Evolutionary conservation across 30 jellyfish, hydroid and myxozoan genomes (phyloP).

Genomic region (Turritopsis dohrnii): DNA sequence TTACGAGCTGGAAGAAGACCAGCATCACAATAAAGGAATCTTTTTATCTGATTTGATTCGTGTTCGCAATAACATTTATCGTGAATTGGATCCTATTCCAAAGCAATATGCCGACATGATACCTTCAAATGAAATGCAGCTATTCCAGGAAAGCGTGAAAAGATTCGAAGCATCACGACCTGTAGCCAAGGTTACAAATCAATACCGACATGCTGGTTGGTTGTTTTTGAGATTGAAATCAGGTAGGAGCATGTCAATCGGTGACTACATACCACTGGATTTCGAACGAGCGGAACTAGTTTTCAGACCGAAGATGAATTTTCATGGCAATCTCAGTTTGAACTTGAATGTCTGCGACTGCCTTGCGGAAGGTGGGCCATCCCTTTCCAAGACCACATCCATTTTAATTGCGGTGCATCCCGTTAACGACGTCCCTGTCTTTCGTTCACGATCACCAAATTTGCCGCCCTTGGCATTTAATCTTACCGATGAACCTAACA

Average conservation of each 20-base stretch:
- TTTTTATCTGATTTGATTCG: neutral
- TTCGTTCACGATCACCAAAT: neutral
- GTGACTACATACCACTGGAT: neutral
- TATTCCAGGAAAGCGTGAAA: neutral
- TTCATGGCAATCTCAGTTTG: constrained; percentile 17
- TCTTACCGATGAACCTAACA: constrained; percentile 37
- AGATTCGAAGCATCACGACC: constrained; percentile 24
- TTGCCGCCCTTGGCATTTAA: constrained; percentile 69
- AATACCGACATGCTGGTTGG: neutral
- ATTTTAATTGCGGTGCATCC: constrained; percentile 31
- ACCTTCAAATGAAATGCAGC: neutral
- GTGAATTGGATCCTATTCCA: neutral
- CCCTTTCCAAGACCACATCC: neutral
- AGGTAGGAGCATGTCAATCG: neutral
- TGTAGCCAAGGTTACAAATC: neutral
- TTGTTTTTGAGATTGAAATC: constrained; percentile 9
- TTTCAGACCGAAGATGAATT: constrained; percentile 19
- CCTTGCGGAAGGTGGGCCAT: neutral
- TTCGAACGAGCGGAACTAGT: constrained; percentile 13
- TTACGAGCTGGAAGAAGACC: constrained; percentile 14
- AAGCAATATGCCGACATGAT: neutral
- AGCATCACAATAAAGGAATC: constrained; percentile 18
- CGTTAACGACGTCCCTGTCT: constrained; percentile 46
- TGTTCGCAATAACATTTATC: neutral
- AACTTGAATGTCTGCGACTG: constrained; percentile 19